Evolutionary conservation across 2,888 invertebrate genomes (phyloP).

Genomic region (Plagiodera versicolora): DNA sequence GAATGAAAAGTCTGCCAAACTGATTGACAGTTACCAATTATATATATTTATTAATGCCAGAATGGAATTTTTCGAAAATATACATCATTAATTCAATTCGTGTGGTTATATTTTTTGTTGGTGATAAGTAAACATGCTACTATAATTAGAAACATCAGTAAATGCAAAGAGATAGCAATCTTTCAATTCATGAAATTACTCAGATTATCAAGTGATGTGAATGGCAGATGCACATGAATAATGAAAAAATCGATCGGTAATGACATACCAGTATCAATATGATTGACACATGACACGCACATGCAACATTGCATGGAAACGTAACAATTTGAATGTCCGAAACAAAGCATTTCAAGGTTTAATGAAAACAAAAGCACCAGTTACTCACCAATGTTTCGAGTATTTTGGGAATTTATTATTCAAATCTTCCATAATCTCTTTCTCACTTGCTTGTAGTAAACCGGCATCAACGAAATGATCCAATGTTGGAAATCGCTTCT

Average conservation of each 20-base stretch:
- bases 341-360: background rate
- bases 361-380: background rate
- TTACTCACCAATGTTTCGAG: conserved; percentile 77
- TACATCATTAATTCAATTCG: too few relatives aligned
- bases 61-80: too few relatives aligned
- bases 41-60: too few relatives aligned
- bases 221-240: background rate
- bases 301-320: background rate
- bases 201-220: too few relatives aligned
- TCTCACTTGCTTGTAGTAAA: conserved; percentile 79
- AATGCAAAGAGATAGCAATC: too few relatives aligned
- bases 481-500: conserved; percentile 84
- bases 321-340: background rate
- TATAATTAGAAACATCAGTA: too few relatives aligned
- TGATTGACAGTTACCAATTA: too few relatives aligned
- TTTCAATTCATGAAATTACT: too few relatives aligned
- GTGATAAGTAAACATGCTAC: too few relatives aligned
- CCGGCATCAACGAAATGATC: conserved; percentile 85
- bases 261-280: background rate
- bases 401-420: conserved; percentile 81
- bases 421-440: conserved; percentile 74
- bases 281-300: background rate
- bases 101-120: too few relatives aligned
- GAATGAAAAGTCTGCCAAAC: too few relatives aligned
- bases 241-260: background rate